Percentiles rank a stretch among this genome's conserved stretches.
phyloP scores from a whole-genome alignment of 2,797 vertebrate species.

The Mormyrus proboscirostris region DNA sequence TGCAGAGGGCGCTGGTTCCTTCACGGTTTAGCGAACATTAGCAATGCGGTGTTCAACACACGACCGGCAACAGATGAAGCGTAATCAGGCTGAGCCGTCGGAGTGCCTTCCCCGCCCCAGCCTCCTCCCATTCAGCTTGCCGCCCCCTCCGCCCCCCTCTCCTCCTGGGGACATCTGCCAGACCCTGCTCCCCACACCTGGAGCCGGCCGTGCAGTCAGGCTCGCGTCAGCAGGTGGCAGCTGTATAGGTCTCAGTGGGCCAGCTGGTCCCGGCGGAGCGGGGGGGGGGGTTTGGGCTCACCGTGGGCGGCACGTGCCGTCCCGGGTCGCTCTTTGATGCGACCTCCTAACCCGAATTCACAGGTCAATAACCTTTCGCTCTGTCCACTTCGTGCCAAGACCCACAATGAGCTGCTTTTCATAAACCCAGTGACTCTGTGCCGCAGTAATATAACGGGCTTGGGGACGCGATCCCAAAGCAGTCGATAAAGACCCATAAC shows the following conservation, averaged over 20 bases:
- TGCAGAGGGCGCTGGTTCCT: background rate
- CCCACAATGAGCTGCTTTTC: background rate
- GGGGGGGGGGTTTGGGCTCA: background rate
- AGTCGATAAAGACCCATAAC: background rate
- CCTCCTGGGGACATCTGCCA: conserved; percentile 53
- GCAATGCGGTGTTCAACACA: background rate
- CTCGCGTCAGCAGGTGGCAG: conserved; percentile 50
- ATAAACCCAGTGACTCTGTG: background rate
- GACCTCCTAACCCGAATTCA: conserved; percentile 2
- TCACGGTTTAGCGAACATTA: background rate
- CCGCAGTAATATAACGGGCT: background rate
- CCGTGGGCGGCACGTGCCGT: background rate
- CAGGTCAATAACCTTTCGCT: background rate
- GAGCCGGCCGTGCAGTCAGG: conserved; percentile 31
- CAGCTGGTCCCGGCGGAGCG: conserved; percentile 11
- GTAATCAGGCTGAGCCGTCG: background rate
- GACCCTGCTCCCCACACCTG: conserved; percentile 41
- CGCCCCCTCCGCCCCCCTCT: conserved; percentile 29
- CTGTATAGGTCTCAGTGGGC: conserved; percentile 43
- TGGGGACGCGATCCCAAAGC: background rate
- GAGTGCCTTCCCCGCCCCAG: conserved; percentile 16
- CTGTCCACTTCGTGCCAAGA: background rate
- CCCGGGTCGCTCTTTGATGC: background rate
- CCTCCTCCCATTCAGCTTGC: background rate
- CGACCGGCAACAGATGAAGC: background rate